Conservation (phyloP, 2,113 vertebrate species). For the Heteronetta atricapilla region DNA sequence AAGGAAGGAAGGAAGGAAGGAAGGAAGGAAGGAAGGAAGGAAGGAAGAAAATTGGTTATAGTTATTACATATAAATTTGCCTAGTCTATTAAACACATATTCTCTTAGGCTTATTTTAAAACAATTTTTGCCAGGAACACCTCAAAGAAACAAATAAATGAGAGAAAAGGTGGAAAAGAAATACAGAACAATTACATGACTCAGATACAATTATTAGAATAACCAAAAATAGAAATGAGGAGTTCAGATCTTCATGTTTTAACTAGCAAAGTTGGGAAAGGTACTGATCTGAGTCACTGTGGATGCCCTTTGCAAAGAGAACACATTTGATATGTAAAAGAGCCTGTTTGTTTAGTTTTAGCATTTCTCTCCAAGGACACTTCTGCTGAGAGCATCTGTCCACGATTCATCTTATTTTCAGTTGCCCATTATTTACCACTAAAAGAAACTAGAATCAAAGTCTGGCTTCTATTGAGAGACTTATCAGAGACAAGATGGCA, state of each 20-base stretch:
- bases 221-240: not conserved
- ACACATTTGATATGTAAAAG: not conserved
- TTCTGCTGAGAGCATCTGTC: not conserved
- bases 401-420: not conserved
- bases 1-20: not conserved
- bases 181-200: not conserved
- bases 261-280: not conserved
- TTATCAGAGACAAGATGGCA: not conserved
- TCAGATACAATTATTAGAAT: not conserved
- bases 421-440: not conserved
- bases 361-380: not conserved
- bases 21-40: not conserved
- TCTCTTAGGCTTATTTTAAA: not conserved
- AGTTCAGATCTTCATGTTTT: not conserved
- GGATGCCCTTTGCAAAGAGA: not conserved
- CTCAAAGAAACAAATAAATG: not conserved
- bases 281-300: not conserved
- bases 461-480: not conserved
- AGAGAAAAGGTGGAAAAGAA: not conserved
- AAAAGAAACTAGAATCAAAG: not conserved
- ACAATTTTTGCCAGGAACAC: not conserved
- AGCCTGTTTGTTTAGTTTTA: constrained; percentile 4
- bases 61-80: not conserved
- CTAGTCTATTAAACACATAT: not conserved
- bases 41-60: not conserved